Evolutionary conservation across 2,888 invertebrate species (phyloP).

Genomic region (Tachina lurida): DNA sequence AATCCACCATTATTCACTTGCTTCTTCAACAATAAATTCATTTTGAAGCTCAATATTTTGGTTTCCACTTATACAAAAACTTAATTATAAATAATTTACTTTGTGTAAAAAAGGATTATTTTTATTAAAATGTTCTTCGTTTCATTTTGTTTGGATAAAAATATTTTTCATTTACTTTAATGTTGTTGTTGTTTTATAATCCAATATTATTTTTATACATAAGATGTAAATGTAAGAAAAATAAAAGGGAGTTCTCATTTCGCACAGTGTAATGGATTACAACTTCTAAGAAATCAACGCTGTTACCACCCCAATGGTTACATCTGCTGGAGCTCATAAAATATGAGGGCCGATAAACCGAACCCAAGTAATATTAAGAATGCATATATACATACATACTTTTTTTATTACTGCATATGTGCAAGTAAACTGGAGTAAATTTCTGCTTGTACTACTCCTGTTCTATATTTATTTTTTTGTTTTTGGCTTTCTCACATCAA

Average conservation of each 20-base stretch:
- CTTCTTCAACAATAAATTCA: no score
- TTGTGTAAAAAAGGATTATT: conserved; percentile 41
- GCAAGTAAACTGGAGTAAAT: conserved; percentile 14
- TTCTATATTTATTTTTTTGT: neutral
- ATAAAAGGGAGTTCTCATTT: neutral
- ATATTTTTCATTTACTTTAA: conserved; percentile 60
- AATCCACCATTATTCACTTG: no score
- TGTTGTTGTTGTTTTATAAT: conserved; percentile 34
- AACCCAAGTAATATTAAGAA: conserved; percentile 62
- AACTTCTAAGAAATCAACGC: neutral
- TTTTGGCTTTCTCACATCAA: conserved; percentile 27
- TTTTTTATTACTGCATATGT: conserved; percentile 7
- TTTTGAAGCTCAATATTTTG: neutral
- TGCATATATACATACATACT: conserved; percentile 11
- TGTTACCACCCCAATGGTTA: neutral
- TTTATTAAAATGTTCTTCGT: neutral
- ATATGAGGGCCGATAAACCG: conserved; percentile 65
- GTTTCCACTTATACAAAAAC: conserved; percentile 16
- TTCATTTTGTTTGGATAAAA: conserved; percentile 14
- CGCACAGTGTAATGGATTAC: no score
- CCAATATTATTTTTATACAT: conserved; percentile 47
- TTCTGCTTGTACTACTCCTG: conserved; percentile 5
- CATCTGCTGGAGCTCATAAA: conserved; percentile 31
- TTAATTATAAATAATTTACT: conserved; percentile 37
- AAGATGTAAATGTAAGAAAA: neutral